Percentiles rank a stretch among this genome's conserved stretches.
Evolutionary conservation across 2,888 invertebrate species (phyloP).

Genomic region (Pseudeuparius sepicola): DNA sequence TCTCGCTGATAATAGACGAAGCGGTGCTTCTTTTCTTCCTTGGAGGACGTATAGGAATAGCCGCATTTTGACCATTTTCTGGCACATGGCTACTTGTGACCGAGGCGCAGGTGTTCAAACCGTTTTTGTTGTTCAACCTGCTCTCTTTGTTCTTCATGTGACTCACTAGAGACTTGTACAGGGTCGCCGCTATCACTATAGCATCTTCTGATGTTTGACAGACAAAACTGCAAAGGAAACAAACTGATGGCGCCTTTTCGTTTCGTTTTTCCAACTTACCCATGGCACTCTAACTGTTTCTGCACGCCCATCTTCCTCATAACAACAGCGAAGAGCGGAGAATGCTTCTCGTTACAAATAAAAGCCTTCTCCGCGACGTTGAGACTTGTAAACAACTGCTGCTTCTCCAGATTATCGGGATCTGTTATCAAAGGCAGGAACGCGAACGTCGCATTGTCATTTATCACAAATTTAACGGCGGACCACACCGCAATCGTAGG

Average conservation of each 20-base stretch:
- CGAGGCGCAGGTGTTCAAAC: conserved; percentile 69
- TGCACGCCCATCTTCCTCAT: conserved; percentile 73
- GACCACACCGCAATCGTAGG: conserved; percentile 91
- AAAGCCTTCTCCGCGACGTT: conserved; percentile 47
- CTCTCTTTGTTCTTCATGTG: conserved; percentile 59
- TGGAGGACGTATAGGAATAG: conserved; percentile 59
- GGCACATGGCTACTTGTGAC: conserved; percentile 51
- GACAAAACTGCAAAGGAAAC: conserved; percentile 47
- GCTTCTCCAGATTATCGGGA: conserved; percentile 68
- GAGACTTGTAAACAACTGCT: conserved; percentile 51
- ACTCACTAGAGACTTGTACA: conserved; percentile 80
- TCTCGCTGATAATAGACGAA: conserved; percentile 51
- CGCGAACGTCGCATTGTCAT: conserved; percentile 53
- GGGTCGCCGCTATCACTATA: conserved; percentile 81
- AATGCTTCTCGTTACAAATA: conserved; percentile 51
- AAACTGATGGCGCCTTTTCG: too few species aligned
- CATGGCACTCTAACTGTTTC: conserved; percentile 80
- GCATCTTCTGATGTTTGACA: conserved; percentile 86
- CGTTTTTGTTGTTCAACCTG: conserved; percentile 59
- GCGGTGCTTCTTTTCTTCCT: conserved; percentile 60
- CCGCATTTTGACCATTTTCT: conserved; percentile 23
- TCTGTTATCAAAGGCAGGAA: conserved; percentile 79
- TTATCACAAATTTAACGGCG: conserved; percentile 74
- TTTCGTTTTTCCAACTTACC: too few species aligned
- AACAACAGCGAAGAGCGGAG: conserved; percentile 82